These are phyloP conservation scores for Noturus placidus DNA, from an alignment of 2,113 vertebrate species.

Conservation along the genomic window DNA sequence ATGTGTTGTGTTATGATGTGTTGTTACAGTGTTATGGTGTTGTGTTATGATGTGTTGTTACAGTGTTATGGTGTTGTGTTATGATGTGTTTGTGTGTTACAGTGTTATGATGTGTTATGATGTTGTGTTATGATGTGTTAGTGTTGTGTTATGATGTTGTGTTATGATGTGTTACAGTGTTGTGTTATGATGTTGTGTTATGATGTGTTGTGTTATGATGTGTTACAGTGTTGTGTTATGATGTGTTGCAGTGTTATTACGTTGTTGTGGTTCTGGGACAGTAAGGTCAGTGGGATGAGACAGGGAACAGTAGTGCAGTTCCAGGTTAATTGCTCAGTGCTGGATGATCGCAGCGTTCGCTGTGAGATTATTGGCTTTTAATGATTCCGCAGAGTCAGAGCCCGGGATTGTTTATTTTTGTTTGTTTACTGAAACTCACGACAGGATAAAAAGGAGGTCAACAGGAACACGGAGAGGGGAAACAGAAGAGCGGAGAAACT, in stretches of 20 bases:
- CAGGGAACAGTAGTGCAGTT: conserved; percentile 20
- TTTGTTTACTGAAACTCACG: conserved; percentile 18
- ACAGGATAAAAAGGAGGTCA: conserved; percentile 9
- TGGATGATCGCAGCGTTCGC: conserved; percentile 26
- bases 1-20: too few relatives aligned
- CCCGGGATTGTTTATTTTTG: background rate
- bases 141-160: background rate
- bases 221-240: background rate
- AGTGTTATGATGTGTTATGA: too few relatives aligned
- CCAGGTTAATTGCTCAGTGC: conserved; percentile 29
- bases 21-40: too few relatives aligned
- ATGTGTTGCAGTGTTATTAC: background rate
- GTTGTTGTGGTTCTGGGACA: background rate
- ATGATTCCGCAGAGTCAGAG: background rate
- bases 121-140: too few relatives aligned
- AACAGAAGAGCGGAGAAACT: too few relatives aligned
- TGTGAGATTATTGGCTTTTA: conserved; percentile 37
- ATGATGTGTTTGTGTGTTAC: too few relatives aligned
- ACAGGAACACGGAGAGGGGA: background rate
- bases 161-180: background rate
- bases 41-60: too few relatives aligned
- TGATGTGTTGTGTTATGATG: too few relatives aligned
- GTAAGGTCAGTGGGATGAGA: conserved; percentile 18
- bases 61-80: too few relatives aligned
- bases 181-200: background rate